A percentile compares a stretch with the other conserved stretches of the same genome.
phyloP scores from a whole-genome alignment of 2,113 vertebrate species.

The Naja naja region DNA sequence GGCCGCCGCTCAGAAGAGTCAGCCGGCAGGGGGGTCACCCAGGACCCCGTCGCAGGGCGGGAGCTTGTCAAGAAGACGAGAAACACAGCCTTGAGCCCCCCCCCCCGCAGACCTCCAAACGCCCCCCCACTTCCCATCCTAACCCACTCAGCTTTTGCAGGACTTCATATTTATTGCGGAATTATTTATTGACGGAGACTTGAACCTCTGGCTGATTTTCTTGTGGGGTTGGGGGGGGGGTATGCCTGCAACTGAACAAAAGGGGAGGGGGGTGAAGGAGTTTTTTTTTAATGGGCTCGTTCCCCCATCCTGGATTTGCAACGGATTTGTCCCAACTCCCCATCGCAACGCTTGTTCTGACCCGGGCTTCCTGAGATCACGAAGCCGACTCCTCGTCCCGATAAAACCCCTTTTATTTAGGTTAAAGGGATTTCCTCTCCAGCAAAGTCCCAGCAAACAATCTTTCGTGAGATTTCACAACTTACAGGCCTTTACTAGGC shows the following conservation, averaged over 20 bases:
- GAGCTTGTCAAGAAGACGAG: conserved; percentile 60
- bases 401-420: too few relatives aligned
- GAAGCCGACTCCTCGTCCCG: too few relatives aligned
- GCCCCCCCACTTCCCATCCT: too few relatives aligned
- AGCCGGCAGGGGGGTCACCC: conserved; percentile 37
- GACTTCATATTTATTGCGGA: conserved; percentile 7
- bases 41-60: conserved; percentile 59
- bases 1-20: conserved; percentile 62
- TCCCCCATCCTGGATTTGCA: too few relatives aligned
- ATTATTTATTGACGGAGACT: neutral
- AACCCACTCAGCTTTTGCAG: neutral
- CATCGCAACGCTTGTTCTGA: too few relatives aligned
- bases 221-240: neutral
- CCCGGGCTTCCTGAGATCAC: too few relatives aligned
- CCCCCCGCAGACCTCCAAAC: neutral
- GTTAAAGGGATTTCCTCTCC: too few relatives aligned
- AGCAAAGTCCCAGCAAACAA: too few relatives aligned
- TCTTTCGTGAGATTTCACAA: too few relatives aligned
- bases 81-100: neutral
- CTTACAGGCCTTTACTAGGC: too few relatives aligned
- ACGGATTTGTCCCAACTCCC: accelerated
- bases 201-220: neutral
- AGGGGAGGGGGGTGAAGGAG: neutral
- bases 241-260: too few relatives aligned
- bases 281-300: accelerated